phyloP scores from a whole-genome alignment of 2,797 vertebrate species.

The Diplodus sargus region DNA sequence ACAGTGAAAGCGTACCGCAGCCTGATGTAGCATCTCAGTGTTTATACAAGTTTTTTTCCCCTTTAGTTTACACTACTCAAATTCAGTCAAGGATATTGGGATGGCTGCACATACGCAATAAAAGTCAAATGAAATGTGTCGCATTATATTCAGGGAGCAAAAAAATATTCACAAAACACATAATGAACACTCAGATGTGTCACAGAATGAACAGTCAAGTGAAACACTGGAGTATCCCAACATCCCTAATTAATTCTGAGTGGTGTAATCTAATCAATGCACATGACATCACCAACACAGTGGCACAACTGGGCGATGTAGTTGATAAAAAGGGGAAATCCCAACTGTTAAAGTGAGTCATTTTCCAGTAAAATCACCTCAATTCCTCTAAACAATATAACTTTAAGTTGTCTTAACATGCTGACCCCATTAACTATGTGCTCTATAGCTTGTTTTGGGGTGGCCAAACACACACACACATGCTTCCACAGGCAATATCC shows the following conservation, averaged over 20 bases:
- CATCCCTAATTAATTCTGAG: too few relatives aligned
- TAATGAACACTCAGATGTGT: too few relatives aligned
- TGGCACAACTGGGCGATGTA: not conserved
- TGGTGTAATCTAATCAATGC: not conserved
- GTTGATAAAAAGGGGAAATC: not conserved
- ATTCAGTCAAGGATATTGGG: too few relatives aligned
- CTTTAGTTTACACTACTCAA: too few relatives aligned
- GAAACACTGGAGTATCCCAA: too few relatives aligned
- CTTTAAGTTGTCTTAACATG: too few relatives aligned
- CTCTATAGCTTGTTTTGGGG: too few relatives aligned
- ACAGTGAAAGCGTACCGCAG: not conserved
- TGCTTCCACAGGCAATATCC: conserved; percentile 6
- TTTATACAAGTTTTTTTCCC: accelerated
- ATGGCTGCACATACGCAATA: too few relatives aligned
- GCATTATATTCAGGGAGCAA: too few relatives aligned
- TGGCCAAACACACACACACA: conserved; percentile 6
- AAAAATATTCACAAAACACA: too few relatives aligned
- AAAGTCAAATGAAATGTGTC: too few relatives aligned
- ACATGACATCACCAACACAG: not conserved
- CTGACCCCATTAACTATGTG: not conserved
- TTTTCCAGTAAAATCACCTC: not conserved
- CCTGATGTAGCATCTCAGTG: not conserved
- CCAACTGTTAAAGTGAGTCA: not conserved
- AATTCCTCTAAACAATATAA: not conserved
- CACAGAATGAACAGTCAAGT: too few relatives aligned